Evolutionary conservation across 2,113 vertebrate species (phyloP), one percentile per base, ranked within the genome.

Genomic region (Malurus elegans): DNA sequence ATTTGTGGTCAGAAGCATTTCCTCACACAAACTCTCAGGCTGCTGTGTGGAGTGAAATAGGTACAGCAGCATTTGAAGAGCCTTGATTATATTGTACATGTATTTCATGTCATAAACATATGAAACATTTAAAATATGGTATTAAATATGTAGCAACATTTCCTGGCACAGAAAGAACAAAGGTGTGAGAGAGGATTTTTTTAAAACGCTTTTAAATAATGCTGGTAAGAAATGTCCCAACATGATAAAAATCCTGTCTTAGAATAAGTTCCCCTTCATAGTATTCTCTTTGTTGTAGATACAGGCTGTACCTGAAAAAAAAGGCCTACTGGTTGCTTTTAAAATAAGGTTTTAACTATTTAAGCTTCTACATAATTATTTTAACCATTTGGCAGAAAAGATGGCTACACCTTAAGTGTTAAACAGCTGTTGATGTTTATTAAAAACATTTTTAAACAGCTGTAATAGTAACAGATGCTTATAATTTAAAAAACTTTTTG

Each of bases 101-200:
- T 95, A 96, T 96, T 97, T 97, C 90, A 78, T 97, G 96, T 97
- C 93, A 97, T 95, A 97, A 97, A 97, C 96, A 97, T 97, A 97
- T 97, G 71, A 97, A 97, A 97, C 96, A 96, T 97, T 97, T 97
- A 97, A 96, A 96, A 92, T 95, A 72, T 31, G 26, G 19, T 95
- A 97, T 97, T 97, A 97, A 97, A 96, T 95, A 97, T 97, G 95
- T 82, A 97, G 61, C 58, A 88, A 91, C 60, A 79, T 95, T 97
- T 96, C 95, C 80, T 91, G 78, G 73, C 86, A 78, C 64, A 72
- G 93, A 91, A 95, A 96, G 94, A 97, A 97, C 70, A 97, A 97
- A 95, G 92, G 82, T 96, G 88, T 88, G 61, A 89, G 54, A 69
- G 51, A 95, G 51, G 70, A 79, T 44, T 76, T 96, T 96, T 94